These are phyloP conservation scores for Xylota sylvarum DNA, from an alignment of 2,888 invertebrate genomes.

Conservation along the genomic window DNA sequence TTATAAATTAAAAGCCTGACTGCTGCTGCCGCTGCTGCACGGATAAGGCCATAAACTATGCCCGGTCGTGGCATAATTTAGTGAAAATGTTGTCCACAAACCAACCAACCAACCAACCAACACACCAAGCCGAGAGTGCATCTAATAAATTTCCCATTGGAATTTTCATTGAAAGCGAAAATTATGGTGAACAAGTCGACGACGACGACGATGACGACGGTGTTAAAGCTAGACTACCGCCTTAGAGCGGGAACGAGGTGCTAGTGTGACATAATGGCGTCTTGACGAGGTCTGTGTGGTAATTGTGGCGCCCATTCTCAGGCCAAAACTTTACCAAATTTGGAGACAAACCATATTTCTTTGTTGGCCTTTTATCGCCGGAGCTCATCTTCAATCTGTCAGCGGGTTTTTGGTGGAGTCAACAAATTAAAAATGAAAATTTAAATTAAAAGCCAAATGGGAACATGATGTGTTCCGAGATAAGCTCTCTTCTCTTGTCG, in stretches of 20 bases:
- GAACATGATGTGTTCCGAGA: constrained; percentile 66
- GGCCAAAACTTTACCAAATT: constrained; percentile 33
- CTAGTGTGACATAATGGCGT: constrained; percentile 63
- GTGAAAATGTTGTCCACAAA: constrained; percentile 68
- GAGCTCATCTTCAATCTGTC: constrained; percentile 66
- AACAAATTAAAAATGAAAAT: constrained; percentile 70
- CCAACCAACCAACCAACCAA: constrained; percentile 9
- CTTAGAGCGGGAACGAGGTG: constrained; percentile 20
- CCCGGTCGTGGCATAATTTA: constrained; percentile 76
- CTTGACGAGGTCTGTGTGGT: constrained; percentile 27
- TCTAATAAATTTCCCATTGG: constrained; percentile 74
- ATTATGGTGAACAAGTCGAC: constrained; percentile 52
- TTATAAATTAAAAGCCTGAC: constrained; percentile 74
- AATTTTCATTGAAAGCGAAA: constrained; percentile 74
- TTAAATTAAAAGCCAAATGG: constrained; percentile 76
- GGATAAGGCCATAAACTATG: constrained; percentile 73
- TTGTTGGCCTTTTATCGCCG: constrained; percentile 44
- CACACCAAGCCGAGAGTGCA: constrained; percentile 38
- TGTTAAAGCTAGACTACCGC: constrained; percentile 3
- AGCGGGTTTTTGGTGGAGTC: constrained; percentile 43
- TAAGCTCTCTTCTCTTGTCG: constrained; percentile 42
- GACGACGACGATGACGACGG: neutral
- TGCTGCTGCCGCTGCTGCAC: constrained; percentile 24
- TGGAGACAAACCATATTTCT: constrained; percentile 50
- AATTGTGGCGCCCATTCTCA: constrained; percentile 57